phyloP scores from a whole-genome alignment of 2,113 vertebrate genomes.

The Neotoma lepida region DNA sequence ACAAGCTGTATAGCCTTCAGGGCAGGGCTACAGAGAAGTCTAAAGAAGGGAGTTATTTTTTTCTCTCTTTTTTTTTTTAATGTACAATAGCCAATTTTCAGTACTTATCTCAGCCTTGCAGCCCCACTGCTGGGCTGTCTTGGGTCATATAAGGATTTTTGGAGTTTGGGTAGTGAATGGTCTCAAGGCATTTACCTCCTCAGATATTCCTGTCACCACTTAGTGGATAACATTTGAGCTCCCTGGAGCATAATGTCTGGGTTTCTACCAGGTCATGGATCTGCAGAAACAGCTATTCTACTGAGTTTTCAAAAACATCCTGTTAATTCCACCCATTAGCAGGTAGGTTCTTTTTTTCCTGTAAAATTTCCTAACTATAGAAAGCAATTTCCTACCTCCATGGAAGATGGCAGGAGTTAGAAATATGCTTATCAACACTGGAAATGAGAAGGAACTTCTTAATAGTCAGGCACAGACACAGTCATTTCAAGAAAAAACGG shows the following conservation, averaged over 20 bases:
- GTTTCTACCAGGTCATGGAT: constrained; percentile 2
- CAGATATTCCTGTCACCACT: neutral
- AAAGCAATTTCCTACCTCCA: constrained; percentile 1
- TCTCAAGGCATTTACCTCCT: constrained; percentile 6
- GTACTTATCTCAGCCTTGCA: constrained; percentile 70
- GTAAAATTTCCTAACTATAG: constrained; percentile 26
- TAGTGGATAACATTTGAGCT: neutral
- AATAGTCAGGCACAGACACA: neutral
- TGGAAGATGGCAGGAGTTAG: neutral
- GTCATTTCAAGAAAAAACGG: constrained; percentile 43
- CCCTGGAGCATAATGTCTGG: neutral
- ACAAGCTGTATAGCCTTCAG: constrained; percentile 59
- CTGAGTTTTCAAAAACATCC: constrained; percentile 10
- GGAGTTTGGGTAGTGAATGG: constrained; percentile 7
- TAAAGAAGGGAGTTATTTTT: neutral
- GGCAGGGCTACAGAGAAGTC: constrained; percentile 54
- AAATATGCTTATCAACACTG: constrained; percentile 8
- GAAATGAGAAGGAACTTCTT: constrained; percentile 52
- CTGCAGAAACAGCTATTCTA: neutral
- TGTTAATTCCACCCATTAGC: constrained; percentile 18
- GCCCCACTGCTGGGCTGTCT: constrained; percentile 32
- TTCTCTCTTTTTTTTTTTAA: neutral
- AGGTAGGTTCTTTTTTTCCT: neutral
- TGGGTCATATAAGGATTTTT: constrained; percentile 61
- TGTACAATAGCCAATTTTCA: constrained; percentile 46